phyloP scores from a whole-genome alignment of 2,113 vertebrate genomes.

The Myocastor coypus region DNA sequence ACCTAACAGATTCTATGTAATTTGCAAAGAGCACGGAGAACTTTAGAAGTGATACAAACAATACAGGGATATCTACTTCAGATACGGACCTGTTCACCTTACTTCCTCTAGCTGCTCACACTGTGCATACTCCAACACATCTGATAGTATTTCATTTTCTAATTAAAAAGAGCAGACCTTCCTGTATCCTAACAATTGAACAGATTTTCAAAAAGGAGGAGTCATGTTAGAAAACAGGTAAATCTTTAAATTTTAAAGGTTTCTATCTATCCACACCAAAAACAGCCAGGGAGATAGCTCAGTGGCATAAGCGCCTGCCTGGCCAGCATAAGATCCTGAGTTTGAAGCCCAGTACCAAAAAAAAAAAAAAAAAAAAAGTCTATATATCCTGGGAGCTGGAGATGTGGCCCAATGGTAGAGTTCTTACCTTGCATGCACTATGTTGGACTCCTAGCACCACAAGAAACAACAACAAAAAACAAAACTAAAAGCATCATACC shows the following conservation, averaged over 20 bases:
- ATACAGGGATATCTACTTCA: background rate
- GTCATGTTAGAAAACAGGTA: constrained; percentile 29
- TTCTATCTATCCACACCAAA: constrained; percentile 21
- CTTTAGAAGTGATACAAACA: background rate
- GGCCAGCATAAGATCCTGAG: too few relatives aligned
- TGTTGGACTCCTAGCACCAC: too few relatives aligned
- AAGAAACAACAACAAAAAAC: too few relatives aligned
- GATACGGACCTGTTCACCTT: background rate
- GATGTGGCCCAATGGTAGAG: too few relatives aligned
- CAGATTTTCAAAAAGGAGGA: background rate
- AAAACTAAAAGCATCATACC: too few relatives aligned
- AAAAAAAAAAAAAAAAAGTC: too few relatives aligned
- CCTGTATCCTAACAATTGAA: background rate
- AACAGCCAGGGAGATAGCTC: background rate
- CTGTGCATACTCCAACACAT: background rate
- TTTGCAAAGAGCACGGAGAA: background rate
- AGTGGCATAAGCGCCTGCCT: too few relatives aligned
- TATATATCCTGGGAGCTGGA: too few relatives aligned
- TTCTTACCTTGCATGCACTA: too few relatives aligned
- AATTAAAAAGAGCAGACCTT: background rate
- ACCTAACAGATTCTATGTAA: background rate
- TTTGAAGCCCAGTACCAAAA: too few relatives aligned
- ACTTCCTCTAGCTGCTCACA: background rate
- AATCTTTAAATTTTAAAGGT: background rate
- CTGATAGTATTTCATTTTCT: background rate